Conservation (phyloP, 2,888 invertebrate genomes). For the Xestia rhomboidea region DNA sequence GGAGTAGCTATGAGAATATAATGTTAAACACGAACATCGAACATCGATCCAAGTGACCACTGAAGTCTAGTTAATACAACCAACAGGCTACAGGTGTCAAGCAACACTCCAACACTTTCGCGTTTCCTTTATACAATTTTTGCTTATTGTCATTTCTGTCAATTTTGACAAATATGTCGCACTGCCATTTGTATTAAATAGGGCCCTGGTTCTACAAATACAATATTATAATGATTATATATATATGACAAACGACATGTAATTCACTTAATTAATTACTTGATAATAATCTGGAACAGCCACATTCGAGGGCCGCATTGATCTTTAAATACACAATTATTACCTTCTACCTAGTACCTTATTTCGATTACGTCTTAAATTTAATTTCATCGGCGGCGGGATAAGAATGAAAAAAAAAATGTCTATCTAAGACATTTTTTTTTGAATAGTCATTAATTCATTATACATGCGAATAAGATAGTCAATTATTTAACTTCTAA, state of each 20-base stretch:
- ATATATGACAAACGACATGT: neutral
- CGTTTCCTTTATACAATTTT: neutral
- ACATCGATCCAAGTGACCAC: constrained; percentile 40
- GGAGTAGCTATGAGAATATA: constrained; percentile 4
- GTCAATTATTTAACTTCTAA: neutral
- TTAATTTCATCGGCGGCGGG: neutral
- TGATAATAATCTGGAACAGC: neutral
- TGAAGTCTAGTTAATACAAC: constrained; percentile 1
- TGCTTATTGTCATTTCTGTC: neutral
- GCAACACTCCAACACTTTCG: neutral
- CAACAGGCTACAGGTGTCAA: neutral
- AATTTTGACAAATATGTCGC: constrained; percentile 1
- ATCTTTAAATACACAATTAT: neutral
- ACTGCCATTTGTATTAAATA: neutral
- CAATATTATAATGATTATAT: neutral
- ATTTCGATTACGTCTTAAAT: neutral
- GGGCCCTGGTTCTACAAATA: neutral
- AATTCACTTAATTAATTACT: neutral
- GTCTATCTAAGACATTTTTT: neutral
- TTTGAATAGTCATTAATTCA: neutral
- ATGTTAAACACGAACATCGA: constrained; percentile 2
- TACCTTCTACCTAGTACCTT: neutral
- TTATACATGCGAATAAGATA: neutral
- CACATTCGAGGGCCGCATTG: neutral
- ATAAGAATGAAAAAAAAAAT: neutral